Evolutionary conservation across 2,797 vertebrate genomes (phyloP).

Genomic region (Aldrovandia affinis): DNA sequence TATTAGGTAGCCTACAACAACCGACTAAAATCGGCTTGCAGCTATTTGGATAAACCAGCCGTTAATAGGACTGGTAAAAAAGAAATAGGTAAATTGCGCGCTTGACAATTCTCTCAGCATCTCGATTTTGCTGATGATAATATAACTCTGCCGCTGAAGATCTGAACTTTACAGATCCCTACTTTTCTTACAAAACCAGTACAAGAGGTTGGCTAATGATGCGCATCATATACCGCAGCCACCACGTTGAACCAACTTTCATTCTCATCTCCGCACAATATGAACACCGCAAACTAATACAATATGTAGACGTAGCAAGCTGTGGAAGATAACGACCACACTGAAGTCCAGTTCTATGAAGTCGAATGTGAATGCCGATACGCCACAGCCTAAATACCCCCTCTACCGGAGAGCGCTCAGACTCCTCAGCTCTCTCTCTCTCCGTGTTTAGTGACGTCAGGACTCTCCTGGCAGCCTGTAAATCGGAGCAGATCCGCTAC

Average conservation of each 20-base stretch:
- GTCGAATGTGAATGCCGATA: conserved; percentile 40
- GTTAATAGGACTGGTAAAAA: not conserved
- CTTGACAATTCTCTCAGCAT: not conserved
- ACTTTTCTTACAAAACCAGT: not conserved
- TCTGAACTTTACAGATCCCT: not conserved
- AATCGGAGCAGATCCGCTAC: conserved; percentile 61
- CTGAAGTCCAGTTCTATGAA: conserved; percentile 41
- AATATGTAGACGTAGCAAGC: not conserved
- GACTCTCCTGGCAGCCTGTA: conserved; percentile 70
- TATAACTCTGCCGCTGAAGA: not conserved
- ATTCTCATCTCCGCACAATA: not conserved
- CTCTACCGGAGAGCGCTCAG: conserved; percentile 65
- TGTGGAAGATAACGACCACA: not conserved
- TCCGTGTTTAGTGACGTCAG: conserved; percentile 67
- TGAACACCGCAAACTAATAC: not conserved
- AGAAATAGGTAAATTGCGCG: not conserved
- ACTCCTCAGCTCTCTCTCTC: conserved; percentile 55
- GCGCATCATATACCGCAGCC: not conserved
- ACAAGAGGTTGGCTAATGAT: not conserved
- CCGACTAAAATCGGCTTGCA: not conserved
- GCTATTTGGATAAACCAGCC: not conserved
- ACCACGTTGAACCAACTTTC: not conserved
- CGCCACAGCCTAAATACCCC: conserved; percentile 29
- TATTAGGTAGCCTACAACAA: not conserved
- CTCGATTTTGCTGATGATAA: not conserved